Evolutionary conservation across 2,797 vertebrate species (phyloP), one percentile per base, ranked within the genome.

Genomic region (Ptychobarbus kaznakovi): DNA sequence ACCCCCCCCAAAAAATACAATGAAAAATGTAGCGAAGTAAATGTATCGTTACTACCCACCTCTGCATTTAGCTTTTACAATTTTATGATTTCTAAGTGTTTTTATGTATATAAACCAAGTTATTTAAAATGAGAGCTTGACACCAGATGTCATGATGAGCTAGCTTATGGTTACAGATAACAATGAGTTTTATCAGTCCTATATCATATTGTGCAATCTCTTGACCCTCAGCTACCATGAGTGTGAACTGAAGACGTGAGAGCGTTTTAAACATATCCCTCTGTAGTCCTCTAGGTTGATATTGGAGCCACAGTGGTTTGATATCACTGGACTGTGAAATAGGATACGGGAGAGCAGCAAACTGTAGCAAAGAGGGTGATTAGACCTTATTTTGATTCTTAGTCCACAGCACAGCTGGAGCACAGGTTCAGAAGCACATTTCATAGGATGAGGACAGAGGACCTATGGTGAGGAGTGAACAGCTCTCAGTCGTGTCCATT

Each of bases 251-350:
- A 22, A 78, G 28, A 63, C 42, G 20, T 84, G 70, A 46, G 76
- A 40, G 49, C 2, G 2, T 78, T 76, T 49, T 51, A 49, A 70
- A n/a, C 40, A 49, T 63, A 61, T 73, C 42, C 66, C 53, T 72
- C 28, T 49, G 51, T 38, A 85, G 28, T 44, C 68, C 40, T 85
- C 51, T 25, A 73, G 42, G 76, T 63, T 85, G 44, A 51, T 74
- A 65, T 80, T 74, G 77, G 76, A 80, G 56, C 56, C 77, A 73
- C 22, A 51, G 77, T 6, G 11, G 42, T 46, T 56, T 75, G 56
- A 65, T 85, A 73, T 80, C 83, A 85, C 76, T 80, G 77, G 74
- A 80, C 76, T 85, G 83, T 85, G 69, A 85, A 85, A 85, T 85
- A 73, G 83, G 68, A 80, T 80, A 70, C 51, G 49, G 68, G 68